A percentile compares a stretch with the other conserved stretches of the same genome.
These are phyloP conservation scores for Parauchenoglanis ngamensis DNA, from an alignment of 2,797 vertebrate genomes.

Conservation along the genomic window DNA sequence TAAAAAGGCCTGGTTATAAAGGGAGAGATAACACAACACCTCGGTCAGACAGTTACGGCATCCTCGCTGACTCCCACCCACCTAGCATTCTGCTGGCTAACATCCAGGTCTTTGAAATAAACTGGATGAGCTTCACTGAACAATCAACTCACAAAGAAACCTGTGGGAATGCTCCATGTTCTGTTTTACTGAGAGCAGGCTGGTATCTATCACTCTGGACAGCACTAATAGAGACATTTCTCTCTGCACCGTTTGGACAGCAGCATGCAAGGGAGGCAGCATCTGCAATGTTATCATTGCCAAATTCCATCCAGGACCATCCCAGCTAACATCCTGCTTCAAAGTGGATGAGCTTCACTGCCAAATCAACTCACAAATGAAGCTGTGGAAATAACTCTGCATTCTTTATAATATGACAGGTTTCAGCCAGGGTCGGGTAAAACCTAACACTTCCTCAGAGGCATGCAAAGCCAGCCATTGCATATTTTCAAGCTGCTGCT, in stretches of 20 bases:
- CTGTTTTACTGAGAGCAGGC: conserved; percentile 6
- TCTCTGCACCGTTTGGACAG: not conserved
- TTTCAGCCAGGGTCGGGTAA: not conserved
- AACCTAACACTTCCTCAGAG: not conserved
- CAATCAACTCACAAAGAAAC: conserved; percentile 10
- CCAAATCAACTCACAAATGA: conserved; percentile 5
- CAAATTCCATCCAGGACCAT: not conserved
- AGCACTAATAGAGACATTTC: not conserved
- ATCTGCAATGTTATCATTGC: not conserved
- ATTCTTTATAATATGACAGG: not conserved
- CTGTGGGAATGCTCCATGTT: conserved; percentile 18
- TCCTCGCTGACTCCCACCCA: not conserved
- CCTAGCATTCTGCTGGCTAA: not conserved
- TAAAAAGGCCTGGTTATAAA: not conserved
- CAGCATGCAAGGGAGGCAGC: not conserved
- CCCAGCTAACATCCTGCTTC: not conserved
- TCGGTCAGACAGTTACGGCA: not conserved
- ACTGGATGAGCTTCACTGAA: not conserved
- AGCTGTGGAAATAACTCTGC: not conserved
- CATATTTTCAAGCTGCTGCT: not conserved
- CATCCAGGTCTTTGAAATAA: conserved; percentile 7
- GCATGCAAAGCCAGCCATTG: not conserved
- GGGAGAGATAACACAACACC: too few relatives aligned
- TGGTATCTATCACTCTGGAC: conserved; percentile 3
- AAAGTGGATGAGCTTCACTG: not conserved